phyloP scores from a whole-genome alignment of 2,113 vertebrate species.

The Lathamus discolor region DNA sequence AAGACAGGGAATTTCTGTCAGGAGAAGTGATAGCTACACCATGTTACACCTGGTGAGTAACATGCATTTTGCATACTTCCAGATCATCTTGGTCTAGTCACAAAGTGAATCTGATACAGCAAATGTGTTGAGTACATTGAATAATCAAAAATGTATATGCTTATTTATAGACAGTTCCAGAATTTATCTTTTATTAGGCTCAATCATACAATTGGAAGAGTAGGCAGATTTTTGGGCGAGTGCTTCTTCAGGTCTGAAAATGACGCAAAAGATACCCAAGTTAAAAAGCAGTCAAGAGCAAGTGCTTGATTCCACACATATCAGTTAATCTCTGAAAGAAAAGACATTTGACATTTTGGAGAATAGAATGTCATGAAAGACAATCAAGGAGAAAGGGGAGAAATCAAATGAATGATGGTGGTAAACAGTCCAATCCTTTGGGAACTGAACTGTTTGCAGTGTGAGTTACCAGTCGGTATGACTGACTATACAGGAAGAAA shows the following conservation, averaged over 20 bases:
- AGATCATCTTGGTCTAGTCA: background rate
- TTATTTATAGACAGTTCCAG: background rate
- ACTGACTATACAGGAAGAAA: background rate
- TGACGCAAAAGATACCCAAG: background rate
- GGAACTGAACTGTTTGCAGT: background rate
- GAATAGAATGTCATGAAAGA: background rate
- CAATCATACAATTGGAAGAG: background rate
- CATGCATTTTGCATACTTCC: background rate
- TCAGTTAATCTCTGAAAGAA: background rate
- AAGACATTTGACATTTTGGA: background rate
- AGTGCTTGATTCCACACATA: background rate
- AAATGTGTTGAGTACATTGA: background rate
- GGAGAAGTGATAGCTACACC: constrained; percentile 92
- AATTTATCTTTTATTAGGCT: background rate
- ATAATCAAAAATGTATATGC: background rate
- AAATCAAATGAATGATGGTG: background rate
- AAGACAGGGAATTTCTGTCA: constrained; percentile 93
- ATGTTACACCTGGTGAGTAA: constrained; percentile 91
- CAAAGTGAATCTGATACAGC: background rate
- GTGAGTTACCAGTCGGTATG: background rate
- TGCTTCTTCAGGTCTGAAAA: background rate
- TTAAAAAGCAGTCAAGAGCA: background rate
- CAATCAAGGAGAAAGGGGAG: background rate
- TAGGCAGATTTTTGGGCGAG: background rate
- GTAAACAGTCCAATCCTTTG: background rate